Percentiles rank a stretch among this genome's conserved stretches.
phyloP scores from a whole-genome alignment of 2,113 vertebrate genomes.

The Thryonomys swinderianus region DNA sequence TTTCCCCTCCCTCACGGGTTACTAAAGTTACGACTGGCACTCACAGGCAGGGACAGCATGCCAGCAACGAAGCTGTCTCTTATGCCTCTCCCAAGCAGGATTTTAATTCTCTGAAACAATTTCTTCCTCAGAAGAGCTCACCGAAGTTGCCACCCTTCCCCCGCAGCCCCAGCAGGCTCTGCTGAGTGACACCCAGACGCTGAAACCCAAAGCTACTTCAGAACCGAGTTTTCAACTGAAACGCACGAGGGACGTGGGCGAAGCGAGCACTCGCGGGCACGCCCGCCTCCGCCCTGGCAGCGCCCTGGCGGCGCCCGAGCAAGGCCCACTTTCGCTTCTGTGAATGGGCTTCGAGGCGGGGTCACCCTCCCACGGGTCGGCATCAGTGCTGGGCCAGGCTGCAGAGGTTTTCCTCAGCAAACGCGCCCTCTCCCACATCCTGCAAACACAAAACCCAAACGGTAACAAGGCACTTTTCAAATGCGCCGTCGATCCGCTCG shows the following conservation, averaged over 20 bases:
- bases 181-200: conserved; percentile 79
- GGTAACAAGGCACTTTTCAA: conserved; percentile 55
- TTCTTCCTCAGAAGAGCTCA: conserved; percentile 72
- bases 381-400: conserved; percentile 79
- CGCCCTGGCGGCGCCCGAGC: no score
- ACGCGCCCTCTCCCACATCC: conserved; percentile 81
- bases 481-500: conserved; percentile 52
- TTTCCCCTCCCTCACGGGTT: background rate
- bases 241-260: conserved; percentile 79
- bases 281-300: conserved; percentile 80
- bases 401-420: conserved; percentile 79
- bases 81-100: background rate
- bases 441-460: conserved; percentile 66
- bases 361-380: conserved; percentile 84
- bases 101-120: conserved; percentile 68
- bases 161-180: conserved; percentile 65
- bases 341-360: conserved; percentile 80
- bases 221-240: conserved; percentile 84
- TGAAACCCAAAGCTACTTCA: conserved; percentile 81
- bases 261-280: conserved; percentile 80
- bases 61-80: background rate
- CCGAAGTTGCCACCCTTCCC: conserved; percentile 76
- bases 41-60: background rate
- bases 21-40: conserved; percentile 20
- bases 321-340: conserved; percentile 82